A percentile compares a stretch with the other conserved stretches of the same genome.
Evolutionary conservation across 2,797 vertebrate species (phyloP).

Genomic region (Pantherophis vulpinus): DNA sequence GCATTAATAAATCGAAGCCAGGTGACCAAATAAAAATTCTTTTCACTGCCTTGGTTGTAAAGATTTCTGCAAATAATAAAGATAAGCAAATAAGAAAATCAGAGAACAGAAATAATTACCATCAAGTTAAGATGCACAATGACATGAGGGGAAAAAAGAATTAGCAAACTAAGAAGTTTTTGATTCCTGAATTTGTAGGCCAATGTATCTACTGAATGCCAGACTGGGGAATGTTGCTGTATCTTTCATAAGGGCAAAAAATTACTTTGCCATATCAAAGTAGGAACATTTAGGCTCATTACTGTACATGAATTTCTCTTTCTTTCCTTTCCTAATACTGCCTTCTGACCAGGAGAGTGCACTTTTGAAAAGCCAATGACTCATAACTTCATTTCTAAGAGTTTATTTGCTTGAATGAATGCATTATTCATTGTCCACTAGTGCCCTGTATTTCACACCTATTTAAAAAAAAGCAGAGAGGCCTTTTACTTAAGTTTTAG

Average conservation of each 20-base stretch:
- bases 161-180: conserved; percentile 39
- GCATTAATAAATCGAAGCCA: background rate
- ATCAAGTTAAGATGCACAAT: conserved; percentile 47
- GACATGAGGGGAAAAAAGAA: conserved; percentile 25
- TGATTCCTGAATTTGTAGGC: background rate
- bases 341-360: conserved; percentile 9
- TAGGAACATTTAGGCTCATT: background rate
- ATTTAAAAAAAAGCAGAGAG: background rate
- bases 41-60: background rate
- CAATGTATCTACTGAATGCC: background rate
- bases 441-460: background rate
- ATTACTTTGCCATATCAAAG: background rate
- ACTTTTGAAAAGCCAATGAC: conserved; percentile 4
- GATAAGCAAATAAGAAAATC: conserved; percentile 23
- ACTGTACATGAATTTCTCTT: background rate
- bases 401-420: conserved; percentile 18
- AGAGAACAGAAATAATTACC: conserved; percentile 43
- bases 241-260: background rate
- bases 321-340: background rate
- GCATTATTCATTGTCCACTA: conserved; percentile 16
- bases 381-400: conserved; percentile 9
- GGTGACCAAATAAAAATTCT: background rate
- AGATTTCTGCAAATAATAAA: background rate
- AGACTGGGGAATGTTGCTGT: background rate
- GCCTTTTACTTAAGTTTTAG: background rate